Conservation (phyloP, 1,140 invertebrate genomes). For the Lepidostoma basale region DNA sequence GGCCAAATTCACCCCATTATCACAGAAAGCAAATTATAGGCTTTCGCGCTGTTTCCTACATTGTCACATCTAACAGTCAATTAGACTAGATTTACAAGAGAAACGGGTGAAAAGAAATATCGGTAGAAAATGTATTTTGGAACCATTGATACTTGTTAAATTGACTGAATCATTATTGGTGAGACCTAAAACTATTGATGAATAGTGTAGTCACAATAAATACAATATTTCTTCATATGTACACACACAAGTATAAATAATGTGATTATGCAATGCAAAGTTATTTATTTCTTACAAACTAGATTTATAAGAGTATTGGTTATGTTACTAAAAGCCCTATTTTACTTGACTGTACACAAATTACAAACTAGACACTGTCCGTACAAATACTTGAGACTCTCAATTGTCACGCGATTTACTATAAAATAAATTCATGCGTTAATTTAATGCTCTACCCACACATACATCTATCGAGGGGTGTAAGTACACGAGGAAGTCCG, state of each 20-base stretch:
- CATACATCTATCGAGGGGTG: no score
- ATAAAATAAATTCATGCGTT: no score
- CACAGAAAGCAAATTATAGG: no score
- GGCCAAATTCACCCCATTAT: no score
- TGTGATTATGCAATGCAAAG: not conserved
- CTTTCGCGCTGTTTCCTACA: no score
- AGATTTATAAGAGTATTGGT: conserved; percentile 5
- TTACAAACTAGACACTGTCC: not conserved
- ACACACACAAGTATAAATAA: no score
- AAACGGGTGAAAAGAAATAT: not conserved
- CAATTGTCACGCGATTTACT: no score
- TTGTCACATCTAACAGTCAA: not conserved
- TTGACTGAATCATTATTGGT: not conserved
- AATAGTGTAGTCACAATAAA: not conserved
- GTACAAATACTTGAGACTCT: no score
- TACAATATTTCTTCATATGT: no score
- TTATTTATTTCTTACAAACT: no score
- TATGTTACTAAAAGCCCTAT: conserved; percentile 7
- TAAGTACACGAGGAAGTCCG: no score
- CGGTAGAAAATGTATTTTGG: not conserved
- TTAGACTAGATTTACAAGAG: not conserved
- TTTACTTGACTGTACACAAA: not conserved
- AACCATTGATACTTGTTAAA: not conserved
- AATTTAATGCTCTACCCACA: no score
- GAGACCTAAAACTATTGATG: not conserved